These are phyloP conservation scores for Bombus terrestris DNA, from an alignment of 1,140 invertebrate species.

Conservation along the genomic window DNA sequence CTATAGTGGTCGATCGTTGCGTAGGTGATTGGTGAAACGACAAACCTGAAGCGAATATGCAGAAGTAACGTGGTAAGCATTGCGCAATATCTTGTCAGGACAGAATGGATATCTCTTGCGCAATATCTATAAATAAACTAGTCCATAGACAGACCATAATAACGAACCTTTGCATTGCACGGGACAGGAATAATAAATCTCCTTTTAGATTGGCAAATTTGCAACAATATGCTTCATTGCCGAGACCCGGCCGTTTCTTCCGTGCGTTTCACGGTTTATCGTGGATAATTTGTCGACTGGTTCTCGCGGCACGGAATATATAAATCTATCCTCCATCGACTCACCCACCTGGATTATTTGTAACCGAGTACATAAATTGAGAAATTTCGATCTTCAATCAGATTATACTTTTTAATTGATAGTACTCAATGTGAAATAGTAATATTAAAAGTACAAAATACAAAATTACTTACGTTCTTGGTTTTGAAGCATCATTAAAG, in stretches of 20 bases:
- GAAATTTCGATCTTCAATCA: too few relatives aligned
- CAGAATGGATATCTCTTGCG: slow-evolving; percentile 63
- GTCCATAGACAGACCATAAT: slow-evolving; percentile 40
- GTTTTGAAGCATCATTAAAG: too few relatives aligned
- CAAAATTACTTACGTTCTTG: too few relatives aligned
- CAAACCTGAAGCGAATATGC: slow-evolving; percentile 46
- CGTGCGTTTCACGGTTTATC: slow-evolving; percentile 16
- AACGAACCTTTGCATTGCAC: slow-evolving; percentile 6
- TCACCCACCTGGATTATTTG: not conserved
- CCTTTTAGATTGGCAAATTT: slow-evolving; percentile 21
- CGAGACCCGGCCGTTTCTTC: not conserved
- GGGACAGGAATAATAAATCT: slow-evolving; percentile 33
- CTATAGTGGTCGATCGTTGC: not conserved
- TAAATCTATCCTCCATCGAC: slow-evolving; percentile 8
- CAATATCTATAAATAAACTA: slow-evolving; percentile 73
- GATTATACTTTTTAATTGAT: too few relatives aligned
- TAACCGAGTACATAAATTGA: not conserved
- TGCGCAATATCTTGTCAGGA: slow-evolving; percentile 66
- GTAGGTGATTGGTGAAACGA: slow-evolving; percentile 38
- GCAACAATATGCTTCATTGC: slow-evolving; percentile 18
- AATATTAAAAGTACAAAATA: too few relatives aligned
- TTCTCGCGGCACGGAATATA: not conserved
- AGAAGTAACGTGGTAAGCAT: slow-evolving; percentile 64
- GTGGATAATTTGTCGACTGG: slow-evolving; percentile 20
- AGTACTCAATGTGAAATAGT: too few relatives aligned